These are phyloP conservation scores for Aricia artaxerxes DNA, from an alignment of 2,888 invertebrate species.

Conservation along the genomic window DNA sequence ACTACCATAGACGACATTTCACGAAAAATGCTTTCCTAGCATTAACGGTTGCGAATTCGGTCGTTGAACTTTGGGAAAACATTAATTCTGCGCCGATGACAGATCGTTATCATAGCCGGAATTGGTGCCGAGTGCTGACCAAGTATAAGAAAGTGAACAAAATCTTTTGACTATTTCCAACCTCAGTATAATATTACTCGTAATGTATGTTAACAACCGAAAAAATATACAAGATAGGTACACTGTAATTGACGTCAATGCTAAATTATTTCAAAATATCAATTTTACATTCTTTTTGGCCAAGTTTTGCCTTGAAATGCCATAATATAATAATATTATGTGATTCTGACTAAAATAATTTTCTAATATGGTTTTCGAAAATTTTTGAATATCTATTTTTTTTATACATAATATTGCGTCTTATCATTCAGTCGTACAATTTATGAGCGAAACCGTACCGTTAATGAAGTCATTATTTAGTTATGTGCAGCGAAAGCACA, in stretches of 20 bases:
- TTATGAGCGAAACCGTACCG: neutral
- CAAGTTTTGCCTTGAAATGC: no score
- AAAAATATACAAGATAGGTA: no score
- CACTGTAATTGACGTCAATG: no score
- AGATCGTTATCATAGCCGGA: neutral
- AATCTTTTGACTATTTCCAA: neutral
- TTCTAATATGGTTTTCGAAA: no score
- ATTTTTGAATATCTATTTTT: neutral
- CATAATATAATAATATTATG: no score
- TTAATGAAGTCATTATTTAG: neutral
- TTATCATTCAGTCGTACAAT: neutral
- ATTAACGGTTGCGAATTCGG: slow-evolving; percentile 5
- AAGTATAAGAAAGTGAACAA: neutral
- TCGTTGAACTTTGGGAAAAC: neutral
- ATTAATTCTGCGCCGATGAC: slow-evolving; percentile 1
- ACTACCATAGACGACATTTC: neutral
- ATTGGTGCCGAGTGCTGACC: neutral
- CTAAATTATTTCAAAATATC: no score
- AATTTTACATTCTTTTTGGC: no score
- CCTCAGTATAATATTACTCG: no score
- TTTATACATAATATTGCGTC: neutral
- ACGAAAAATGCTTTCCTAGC: slow-evolving; percentile 12
- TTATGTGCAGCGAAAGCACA: neutral
- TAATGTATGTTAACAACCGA: no score
- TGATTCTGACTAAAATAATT: no score